Evolutionary conservation across 1,140 invertebrate genomes (phyloP).

Genomic region (Lasioglossum baleicum): DNA sequence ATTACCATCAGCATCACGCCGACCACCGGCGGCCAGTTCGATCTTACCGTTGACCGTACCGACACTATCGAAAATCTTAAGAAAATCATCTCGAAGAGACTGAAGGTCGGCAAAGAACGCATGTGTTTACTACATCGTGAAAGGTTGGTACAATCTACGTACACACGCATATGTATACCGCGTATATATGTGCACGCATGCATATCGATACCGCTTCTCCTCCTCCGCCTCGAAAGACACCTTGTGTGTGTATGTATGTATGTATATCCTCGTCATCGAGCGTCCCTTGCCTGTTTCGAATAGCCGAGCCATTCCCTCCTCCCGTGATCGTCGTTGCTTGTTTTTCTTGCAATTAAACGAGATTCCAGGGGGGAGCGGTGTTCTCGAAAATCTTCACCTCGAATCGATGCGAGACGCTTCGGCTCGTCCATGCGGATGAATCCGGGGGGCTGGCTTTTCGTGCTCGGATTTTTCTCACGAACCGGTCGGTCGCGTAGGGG

Average conservation of each 20-base stretch:
- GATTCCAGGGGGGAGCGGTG: too few species aligned
- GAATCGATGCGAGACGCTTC: neutral
- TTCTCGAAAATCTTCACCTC: too few species aligned
- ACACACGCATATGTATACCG: too few species aligned
- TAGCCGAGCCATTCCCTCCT: too few species aligned
- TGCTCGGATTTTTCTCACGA: conserved; percentile 41
- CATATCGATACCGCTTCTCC: too few species aligned
- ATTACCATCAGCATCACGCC: conserved; percentile 92
- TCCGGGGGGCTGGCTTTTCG: neutral
- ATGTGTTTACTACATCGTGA: conserved; percentile 95
- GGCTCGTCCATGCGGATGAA: neutral
- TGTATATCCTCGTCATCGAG: too few species aligned
- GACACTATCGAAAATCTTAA: conserved; percentile 93
- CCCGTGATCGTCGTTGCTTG: too few species aligned
- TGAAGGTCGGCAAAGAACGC: conserved; percentile 94
- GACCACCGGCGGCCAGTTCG: conserved; percentile 94
- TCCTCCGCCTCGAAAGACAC: too few species aligned
- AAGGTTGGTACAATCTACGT: conserved; percentile 82
- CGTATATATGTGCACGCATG: too few species aligned
- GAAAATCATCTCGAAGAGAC: conserved; percentile 93
- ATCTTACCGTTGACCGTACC: conserved; percentile 87
- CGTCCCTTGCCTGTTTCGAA: too few species aligned
- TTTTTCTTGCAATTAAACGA: too few species aligned
- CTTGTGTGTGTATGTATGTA: too few species aligned
- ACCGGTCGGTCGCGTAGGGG: neutral